These are phyloP conservation scores for Rhabditoides inermis DNA, from an alignment of 2,888 invertebrate genomes.

Conservation along the genomic window DNA sequence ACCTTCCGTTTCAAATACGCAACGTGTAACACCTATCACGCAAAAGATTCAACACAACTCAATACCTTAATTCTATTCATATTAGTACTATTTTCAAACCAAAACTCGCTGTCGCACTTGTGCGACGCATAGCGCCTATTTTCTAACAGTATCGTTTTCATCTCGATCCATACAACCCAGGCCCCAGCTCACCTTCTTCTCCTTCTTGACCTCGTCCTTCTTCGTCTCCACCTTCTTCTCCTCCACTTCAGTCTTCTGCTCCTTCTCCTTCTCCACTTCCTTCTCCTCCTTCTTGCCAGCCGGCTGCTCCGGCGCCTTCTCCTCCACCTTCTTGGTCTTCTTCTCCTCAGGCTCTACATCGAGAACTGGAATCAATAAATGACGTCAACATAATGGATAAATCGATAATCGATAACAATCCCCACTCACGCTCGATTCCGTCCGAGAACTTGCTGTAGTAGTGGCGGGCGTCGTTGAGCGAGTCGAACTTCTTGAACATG, in stretches of 20 bases:
- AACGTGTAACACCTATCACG: background rate
- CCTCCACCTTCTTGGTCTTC: conserved; percentile 4
- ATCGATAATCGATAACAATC: no score
- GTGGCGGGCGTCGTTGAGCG: conserved; percentile 26
- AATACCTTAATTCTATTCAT: background rate
- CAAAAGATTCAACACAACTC: background rate
- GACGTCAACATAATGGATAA: background rate
- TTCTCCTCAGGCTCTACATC: background rate
- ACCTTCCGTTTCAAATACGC: background rate
- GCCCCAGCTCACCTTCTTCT: background rate
- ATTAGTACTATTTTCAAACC: no score
- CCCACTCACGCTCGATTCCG: no score
- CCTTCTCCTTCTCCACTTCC: conserved; percentile 5
- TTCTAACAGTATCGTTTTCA: no score
- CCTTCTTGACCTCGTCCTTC: background rate
- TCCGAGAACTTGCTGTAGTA: conserved; percentile 28
- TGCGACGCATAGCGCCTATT: no score
- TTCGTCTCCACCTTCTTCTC: conserved; percentile 2
- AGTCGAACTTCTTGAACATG: conserved; percentile 33
- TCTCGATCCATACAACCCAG: no score
- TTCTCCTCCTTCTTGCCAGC: conserved; percentile 10
- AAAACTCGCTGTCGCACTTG: no score
- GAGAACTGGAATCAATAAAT: background rate
- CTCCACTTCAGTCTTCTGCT: conserved; percentile 5
- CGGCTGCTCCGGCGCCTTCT: background rate